Conservation (phyloP, 2,888 invertebrate species). For the Noctuana brunneofusca region DNA sequence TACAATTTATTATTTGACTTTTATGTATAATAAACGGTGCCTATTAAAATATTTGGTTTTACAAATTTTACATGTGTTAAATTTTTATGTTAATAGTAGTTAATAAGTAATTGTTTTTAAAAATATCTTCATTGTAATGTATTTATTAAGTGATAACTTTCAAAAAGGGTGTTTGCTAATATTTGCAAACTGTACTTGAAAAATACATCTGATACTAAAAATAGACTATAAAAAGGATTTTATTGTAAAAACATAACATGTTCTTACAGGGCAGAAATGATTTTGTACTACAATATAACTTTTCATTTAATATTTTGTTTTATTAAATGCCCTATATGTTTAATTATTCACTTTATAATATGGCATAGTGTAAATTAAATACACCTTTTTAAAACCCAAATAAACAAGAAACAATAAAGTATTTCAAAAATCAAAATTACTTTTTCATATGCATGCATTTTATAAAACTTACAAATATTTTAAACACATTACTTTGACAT, state of each 20-base stretch:
- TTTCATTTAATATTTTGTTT: neutral
- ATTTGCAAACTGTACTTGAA: no score
- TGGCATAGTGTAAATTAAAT: neutral
- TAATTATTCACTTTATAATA: neutral
- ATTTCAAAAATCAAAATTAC: neutral
- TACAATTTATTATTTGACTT: slow-evolving; percentile 35
- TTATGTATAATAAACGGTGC: slow-evolving; percentile 37
- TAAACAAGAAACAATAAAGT: neutral
- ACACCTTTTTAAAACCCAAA: neutral
- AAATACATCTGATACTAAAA: no score
- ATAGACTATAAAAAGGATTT: no score
- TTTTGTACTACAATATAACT: no score
- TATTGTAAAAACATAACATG: no score
- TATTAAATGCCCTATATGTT: neutral
- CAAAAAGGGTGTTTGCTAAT: no score
- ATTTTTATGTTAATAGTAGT: slow-evolving; percentile 27
- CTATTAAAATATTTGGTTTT: slow-evolving; percentile 36
- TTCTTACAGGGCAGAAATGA: no score
- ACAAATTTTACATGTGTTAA: slow-evolving; percentile 35
- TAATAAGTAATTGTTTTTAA: slow-evolving; percentile 20
- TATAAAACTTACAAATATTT: neutral
- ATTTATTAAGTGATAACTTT: neutral
- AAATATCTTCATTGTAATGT: slow-evolving; percentile 10
- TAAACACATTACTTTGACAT: neutral
- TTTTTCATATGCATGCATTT: no score